These are phyloP conservation scores for Chlorospingus semifuscus DNA, from an alignment of 2,797 vertebrate genomes.

Conservation along the genomic window DNA sequence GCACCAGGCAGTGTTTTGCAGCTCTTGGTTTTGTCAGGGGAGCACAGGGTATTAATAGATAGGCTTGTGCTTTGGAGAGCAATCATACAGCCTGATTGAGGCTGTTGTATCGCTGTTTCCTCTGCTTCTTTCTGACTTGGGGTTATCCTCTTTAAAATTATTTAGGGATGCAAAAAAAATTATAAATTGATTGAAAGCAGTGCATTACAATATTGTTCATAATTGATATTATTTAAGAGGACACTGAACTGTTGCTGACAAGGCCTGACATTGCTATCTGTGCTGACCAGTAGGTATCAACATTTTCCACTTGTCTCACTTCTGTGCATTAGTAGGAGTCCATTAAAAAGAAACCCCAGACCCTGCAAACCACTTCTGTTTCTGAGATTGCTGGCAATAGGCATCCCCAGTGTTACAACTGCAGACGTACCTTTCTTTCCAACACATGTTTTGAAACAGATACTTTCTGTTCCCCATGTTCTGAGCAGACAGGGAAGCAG, in stretches of 20 bases:
- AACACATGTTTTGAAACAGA: rapidly evolving
- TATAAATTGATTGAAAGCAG: neutral
- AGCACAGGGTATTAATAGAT: neutral
- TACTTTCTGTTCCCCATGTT: neutral
- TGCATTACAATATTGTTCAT: neutral
- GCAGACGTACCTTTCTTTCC: rapidly evolving
- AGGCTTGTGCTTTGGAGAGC: neutral
- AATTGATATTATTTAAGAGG: neutral
- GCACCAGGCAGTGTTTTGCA: neutral
- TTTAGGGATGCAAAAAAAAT: neutral
- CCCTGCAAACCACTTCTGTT: neutral
- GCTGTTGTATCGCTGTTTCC: neutral
- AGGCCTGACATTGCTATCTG: neutral
- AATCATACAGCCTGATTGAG: neutral
- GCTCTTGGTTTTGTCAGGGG: neutral
- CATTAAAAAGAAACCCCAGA: neutral
- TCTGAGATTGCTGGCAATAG: neutral
- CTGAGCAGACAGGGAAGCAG: rapidly evolving
- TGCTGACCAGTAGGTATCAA: neutral
- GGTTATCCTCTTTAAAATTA: neutral
- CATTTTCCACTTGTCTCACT: neutral
- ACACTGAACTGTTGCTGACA: neutral
- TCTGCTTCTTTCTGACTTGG: neutral
- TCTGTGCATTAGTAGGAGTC: neutral
- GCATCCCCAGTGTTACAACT: neutral